Evolutionary conservation across 37 sponge, comb jelly and placozoan genomes (phyloP).

Genomic region (Spongilla lacustris): DNA sequence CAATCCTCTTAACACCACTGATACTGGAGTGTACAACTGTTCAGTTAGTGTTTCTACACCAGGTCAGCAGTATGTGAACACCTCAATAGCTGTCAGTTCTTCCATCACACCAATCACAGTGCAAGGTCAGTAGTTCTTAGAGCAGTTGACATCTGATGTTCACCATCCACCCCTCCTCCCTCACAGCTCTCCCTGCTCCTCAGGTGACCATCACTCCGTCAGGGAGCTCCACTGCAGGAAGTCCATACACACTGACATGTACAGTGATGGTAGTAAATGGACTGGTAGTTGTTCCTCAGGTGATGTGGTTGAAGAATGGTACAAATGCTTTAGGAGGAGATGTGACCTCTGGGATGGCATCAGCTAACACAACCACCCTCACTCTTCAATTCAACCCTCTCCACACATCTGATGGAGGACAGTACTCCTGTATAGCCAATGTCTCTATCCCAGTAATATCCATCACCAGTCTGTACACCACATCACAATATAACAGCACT

Average conservation of each 20-base stretch:
- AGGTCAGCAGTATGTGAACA: too few relatives aligned
- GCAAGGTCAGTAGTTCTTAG: too few relatives aligned
- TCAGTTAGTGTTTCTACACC: too few relatives aligned
- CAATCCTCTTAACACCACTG: too few relatives aligned
- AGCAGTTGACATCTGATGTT: too few relatives aligned
- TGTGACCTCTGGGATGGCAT: background rate
- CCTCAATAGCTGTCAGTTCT: too few relatives aligned
- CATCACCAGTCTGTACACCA: background rate
- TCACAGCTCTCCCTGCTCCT: too few relatives aligned
- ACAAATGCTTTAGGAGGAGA: too few relatives aligned
- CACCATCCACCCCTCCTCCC: too few relatives aligned
- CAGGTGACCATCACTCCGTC: too few relatives aligned
- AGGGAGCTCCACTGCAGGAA: constrained; percentile 25
- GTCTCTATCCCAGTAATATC: background rate
- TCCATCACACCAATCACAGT: too few relatives aligned
- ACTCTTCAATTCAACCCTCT: constrained; percentile 19
- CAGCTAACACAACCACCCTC: background rate
- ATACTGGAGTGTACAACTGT: too few relatives aligned
- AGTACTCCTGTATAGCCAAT: constrained; percentile 40
- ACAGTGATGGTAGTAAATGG: background rate
- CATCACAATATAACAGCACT: background rate
- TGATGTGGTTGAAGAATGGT: constrained; percentile 24
- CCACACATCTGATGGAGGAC: constrained; percentile 38
- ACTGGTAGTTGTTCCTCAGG: constrained; percentile 1
- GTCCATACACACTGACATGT: constrained; percentile 28